These are phyloP conservation scores for Oplegnathus fasciatus DNA, from an alignment of 2,113 vertebrate genomes.

Conservation along the genomic window DNA sequence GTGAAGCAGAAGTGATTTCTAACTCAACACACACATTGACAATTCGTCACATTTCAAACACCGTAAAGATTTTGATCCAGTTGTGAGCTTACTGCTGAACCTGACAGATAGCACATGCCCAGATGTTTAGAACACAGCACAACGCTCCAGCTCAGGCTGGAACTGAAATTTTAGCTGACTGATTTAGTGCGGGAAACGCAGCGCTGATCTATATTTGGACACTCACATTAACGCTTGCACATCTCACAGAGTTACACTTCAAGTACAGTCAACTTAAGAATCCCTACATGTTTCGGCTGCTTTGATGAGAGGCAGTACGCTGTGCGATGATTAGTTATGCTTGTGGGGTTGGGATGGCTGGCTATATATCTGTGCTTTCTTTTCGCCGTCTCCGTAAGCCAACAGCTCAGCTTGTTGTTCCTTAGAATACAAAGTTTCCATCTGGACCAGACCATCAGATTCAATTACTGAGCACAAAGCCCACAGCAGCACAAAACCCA, in stretches of 20 bases:
- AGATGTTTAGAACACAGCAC: conserved; percentile 42
- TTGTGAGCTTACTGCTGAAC: conserved; percentile 15
- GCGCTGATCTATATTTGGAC: conserved; percentile 22
- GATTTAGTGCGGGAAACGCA: conserved; percentile 23
- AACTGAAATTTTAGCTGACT: conserved; percentile 36
- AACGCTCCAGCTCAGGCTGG: conserved; percentile 8
- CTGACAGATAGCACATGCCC: conserved; percentile 29
- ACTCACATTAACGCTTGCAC: neutral
- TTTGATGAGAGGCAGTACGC: conserved; percentile 57
- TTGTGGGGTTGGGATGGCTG: conserved; percentile 29
- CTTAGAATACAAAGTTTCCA: conserved; percentile 64
- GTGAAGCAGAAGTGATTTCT: conserved; percentile 14
- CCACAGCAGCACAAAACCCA: conserved; percentile 44
- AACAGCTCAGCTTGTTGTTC: conserved; percentile 61
- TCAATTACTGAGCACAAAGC: conserved; percentile 75
- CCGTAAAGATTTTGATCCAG: conserved; percentile 32
- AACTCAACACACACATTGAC: neutral
- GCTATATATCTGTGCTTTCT: conserved; percentile 19
- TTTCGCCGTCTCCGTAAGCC: conserved; percentile 26
- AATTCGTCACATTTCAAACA: conserved; percentile 30
- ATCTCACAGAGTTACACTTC: conserved; percentile 47
- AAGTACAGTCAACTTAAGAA: conserved; percentile 48
- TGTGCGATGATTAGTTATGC: conserved; percentile 56
- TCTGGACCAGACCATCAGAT: conserved; percentile 60
- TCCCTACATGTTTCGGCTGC: conserved; percentile 30